Percentiles rank a stretch among this genome's conserved stretches.
Conservation (phyloP, 2,888 invertebrate genomes). For the Watsonalla cultraria region DNA sequence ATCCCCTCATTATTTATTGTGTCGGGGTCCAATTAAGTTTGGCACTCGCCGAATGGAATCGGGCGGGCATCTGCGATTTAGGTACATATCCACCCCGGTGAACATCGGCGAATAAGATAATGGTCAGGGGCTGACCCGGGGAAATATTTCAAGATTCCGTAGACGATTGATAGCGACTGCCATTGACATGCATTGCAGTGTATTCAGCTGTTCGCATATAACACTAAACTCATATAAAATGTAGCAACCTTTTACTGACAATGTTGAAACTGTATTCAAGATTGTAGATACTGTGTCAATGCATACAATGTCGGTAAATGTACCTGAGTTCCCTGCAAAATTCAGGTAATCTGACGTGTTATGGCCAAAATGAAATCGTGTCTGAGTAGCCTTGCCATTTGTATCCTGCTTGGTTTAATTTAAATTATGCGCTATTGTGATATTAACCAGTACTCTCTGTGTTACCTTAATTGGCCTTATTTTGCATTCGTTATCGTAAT, state of each 20-base stretch:
- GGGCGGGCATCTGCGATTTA: slow-evolving; percentile 28
- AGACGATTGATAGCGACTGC: slow-evolving; percentile 5
- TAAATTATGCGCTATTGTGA: too few species aligned
- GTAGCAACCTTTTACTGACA: too few species aligned
- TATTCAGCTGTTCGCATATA: not conserved
- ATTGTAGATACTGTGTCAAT: too few species aligned
- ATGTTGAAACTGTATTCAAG: too few species aligned
- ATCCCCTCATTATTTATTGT: slow-evolving; percentile 28
- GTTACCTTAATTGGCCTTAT: not conserved
- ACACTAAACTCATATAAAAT: not conserved
- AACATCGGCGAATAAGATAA: slow-evolving; percentile 19
- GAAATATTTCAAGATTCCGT: slow-evolving; percentile 5
- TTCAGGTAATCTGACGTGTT: too few species aligned
- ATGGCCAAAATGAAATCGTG: too few species aligned
- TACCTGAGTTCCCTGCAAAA: too few species aligned
- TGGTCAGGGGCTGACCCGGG: slow-evolving; percentile 22
- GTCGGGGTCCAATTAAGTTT: slow-evolving; percentile 29
- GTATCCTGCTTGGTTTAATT: too few species aligned
- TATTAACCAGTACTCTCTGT: too few species aligned
- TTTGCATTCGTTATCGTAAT: not conserved
- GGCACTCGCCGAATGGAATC: slow-evolving; percentile 25
- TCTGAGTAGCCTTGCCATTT: too few species aligned
- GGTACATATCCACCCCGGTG: slow-evolving; percentile 13
- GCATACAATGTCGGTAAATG: too few species aligned
- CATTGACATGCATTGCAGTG: not conserved